Evolutionary conservation across 1,140 invertebrate genomes (phyloP), one percentile per base, ranked within the genome.

Genomic region (Amyelois transitella): DNA sequence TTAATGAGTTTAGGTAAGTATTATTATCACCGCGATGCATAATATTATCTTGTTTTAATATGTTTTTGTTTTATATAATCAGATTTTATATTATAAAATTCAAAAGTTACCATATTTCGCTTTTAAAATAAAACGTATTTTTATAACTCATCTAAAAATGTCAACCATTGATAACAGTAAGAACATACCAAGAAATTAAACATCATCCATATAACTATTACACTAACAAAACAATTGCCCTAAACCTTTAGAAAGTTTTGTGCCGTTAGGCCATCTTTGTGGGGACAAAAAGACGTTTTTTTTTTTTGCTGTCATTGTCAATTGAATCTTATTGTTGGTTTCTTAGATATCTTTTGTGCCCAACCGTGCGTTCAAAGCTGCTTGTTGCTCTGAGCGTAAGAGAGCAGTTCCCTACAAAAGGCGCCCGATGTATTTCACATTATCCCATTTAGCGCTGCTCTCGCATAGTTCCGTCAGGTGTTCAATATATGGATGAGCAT

Each of bases 321-420:
- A 85, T 86, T 85, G 83, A 86, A 85, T 85, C 85, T 88, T 86
- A 86, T 86, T 88, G 85, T 88, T 77, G 77, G 77, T 80, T 83
- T 81, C 79, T 71, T 69, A 78, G 77, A 82, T 80, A 77, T 65
- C 81, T 83, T 84, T 86, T 88, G 78, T 88, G 80, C 63, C 60
- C 73, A 80, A 79, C 77, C 75, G 80, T 76, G 82, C 84, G 82
- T 80, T 72, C 67, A 82, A 85, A 87, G 81, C 84, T 68, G 73
- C 72, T 85, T 81, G 79, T 77, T 76, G 55, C 66, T 57, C 60
- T 28, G 64, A 52, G 49, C 69, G 69, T 63, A 75, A 79, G 75
- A 76, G 81, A 84, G 79, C 82, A 78, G 20, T 70, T 48, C 38
- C 38, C 56, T 14, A 86, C 82, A 85, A 85, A 79, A 64, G 80